Conservation (phyloP, 2,888 invertebrate genomes). For the Tribolium freemani region DNA sequence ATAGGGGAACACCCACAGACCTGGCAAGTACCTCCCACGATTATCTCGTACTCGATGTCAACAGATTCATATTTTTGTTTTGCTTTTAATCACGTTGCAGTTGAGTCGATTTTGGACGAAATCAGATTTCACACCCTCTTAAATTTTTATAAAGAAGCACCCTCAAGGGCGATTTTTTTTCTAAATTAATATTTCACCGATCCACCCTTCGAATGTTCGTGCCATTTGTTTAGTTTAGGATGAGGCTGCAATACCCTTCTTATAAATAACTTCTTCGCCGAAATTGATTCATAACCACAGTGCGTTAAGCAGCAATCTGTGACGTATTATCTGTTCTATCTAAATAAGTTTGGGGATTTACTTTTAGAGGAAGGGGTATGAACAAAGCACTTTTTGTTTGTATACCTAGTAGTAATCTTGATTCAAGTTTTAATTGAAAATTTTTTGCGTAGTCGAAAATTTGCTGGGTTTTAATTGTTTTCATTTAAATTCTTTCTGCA, state of each 20-base stretch:
- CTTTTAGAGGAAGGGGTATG: not conserved
- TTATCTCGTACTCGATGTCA: not conserved
- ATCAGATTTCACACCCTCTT: constrained; percentile 3
- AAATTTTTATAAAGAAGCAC: constrained; percentile 34
- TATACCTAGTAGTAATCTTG: constrained; percentile 24
- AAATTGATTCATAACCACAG: constrained; percentile 30
- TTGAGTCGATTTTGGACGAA: not conserved
- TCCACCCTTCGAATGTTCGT: constrained; percentile 34
- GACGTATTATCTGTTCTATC: not conserved
- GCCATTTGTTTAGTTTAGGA: constrained; percentile 38
- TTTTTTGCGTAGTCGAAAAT: constrained; percentile 8
- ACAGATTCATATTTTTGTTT: not conserved
- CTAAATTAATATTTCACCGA: constrained; percentile 38
- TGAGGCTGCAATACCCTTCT: constrained; percentile 16
- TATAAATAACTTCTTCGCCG: constrained; percentile 28
- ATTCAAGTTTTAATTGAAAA: constrained; percentile 33
- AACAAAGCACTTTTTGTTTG: constrained; percentile 27
- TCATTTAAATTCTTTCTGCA: constrained; percentile 23
- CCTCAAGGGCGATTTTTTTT: constrained; percentile 29
- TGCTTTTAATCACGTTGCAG: constrained; percentile 21
- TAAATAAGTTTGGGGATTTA: constrained; percentile 17
- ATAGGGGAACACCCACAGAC: constrained; percentile 2
- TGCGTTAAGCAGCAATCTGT: constrained; percentile 11
- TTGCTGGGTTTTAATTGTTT: constrained; percentile 16
- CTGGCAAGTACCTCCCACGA: too few species aligned